A percentile compares a stretch with the other conserved stretches of the same genome.
phyloP scores from a whole-genome alignment of 2,113 vertebrate species.

The Isurus oxyrinchus region DNA sequence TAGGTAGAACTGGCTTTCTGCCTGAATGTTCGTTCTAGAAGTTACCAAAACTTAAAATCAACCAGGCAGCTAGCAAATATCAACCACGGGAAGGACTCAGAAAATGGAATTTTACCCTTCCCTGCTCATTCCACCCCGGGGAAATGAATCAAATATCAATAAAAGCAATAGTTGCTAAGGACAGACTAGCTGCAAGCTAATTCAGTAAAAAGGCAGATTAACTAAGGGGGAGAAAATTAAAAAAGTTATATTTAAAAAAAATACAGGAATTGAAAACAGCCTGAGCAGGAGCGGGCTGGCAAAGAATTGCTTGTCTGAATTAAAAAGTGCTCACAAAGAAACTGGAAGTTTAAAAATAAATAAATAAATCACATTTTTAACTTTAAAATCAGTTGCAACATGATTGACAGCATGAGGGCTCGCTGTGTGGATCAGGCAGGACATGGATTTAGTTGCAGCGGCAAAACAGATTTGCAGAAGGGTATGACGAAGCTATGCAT shows the following conservation, averaged over 20 bases:
- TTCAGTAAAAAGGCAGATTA: not conserved
- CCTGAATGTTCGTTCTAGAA: not conserved
- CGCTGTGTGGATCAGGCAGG: not conserved
- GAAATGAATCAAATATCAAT: not conserved
- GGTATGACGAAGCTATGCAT: not conserved
- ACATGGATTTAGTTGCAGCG: not conserved
- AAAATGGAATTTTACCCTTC: not conserved
- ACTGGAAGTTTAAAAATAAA: not conserved
- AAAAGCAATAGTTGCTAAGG: not conserved
- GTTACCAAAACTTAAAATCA: not conserved
- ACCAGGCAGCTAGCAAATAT: not conserved
- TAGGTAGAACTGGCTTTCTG: not conserved
- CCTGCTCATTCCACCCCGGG: not conserved
- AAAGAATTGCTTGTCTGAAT: not conserved
- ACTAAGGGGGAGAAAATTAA: not conserved
- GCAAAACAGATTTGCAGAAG: not conserved
- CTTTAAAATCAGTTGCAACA: not conserved
- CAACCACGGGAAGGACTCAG: not conserved
- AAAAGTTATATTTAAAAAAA: not conserved
- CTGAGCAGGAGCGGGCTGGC: not conserved
- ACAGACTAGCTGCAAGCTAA: not conserved
- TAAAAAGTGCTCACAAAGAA: not conserved
- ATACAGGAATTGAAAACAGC: not conserved
- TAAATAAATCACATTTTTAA: not conserved
- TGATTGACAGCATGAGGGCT: not conserved